Base-by-base conservation (phyloP, 2,113 vertebrate species). In the Labeo rohita region DNA sequence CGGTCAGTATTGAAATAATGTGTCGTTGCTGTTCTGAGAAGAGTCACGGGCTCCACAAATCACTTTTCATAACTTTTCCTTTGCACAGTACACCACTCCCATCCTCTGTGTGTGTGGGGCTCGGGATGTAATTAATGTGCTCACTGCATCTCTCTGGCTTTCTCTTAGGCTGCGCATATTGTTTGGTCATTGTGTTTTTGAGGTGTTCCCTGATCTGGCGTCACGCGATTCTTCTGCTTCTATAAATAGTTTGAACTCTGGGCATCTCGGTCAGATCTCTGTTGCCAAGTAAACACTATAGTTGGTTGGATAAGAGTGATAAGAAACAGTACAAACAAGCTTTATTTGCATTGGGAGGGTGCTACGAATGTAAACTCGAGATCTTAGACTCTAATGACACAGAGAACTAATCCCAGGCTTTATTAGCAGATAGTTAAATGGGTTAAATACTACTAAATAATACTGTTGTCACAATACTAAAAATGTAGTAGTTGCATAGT, bases 1-100 rank as follows among this genome's bases (percentile, higher is more conserved):
- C 94, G 97, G 97, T 99, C 95, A 99, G 98, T 99, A 97, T 96
- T 81, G 78, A 54, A 78, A 80, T 23, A 43, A 50, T 52, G 68
- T 87, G 47, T 89, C 18, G 68, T 68, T 83, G 76, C 70, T 87
- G 72, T 86, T 76, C 87, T 85, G 75, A 49, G 21, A 18, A 6
- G 59, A 74, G 66, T 49, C 47, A 34, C 83, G 49, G 84, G 84
- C 87, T 86, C 63, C 66, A 74, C 49, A 72, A 11, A 49, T 45
- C 63, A 34, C 39, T 82, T 82, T 66, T 65, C 83, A 21, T 50
- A 78, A 78, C 50, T 70, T 36, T 56, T 49, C 66, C 50, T 43
- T 86, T 50, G 34, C 78, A 50, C 47, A 65, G 73, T 21, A 79
- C 61, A 13, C 36, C 77, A 28, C 86, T 88, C 81, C 83, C 85